A percentile compares a stretch with the other conserved stretches of the same genome.
Conservation (phyloP, 1,140 invertebrate species). For the Temnothorax curvispinosus region DNA sequence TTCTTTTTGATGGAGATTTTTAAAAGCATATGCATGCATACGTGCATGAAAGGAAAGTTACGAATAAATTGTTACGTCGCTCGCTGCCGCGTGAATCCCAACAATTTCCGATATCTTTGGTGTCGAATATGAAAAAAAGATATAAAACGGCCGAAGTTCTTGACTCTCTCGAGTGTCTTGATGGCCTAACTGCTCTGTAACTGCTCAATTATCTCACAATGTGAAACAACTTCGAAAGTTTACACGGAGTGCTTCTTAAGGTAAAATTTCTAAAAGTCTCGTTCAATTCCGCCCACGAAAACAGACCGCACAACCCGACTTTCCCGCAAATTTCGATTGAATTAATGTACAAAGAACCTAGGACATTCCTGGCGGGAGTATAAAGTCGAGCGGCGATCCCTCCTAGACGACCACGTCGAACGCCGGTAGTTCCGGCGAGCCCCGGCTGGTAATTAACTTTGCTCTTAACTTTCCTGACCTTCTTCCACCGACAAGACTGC, state of each 20-base stretch:
- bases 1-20: neutral
- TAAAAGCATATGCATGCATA: neutral
- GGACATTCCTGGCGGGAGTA: neutral
- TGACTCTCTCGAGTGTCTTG: neutral
- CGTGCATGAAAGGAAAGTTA: neutral
- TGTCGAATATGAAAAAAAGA: neutral
- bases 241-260: neutral
- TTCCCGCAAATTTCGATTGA: neutral
- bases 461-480: slow-evolving; percentile 52
- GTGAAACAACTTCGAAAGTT: neutral
- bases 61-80: neutral
- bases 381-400: slow-evolving; percentile 24
- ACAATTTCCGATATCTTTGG: neutral
- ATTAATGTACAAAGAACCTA: neutral
- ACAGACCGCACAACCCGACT: neutral
- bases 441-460: slow-evolving; percentile 58
- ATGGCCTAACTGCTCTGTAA: neutral
- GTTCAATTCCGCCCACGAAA: neutral
- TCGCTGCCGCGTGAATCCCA: neutral
- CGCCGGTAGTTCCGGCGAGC: slow-evolving; percentile 39
- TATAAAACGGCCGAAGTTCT: neutral
- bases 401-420: slow-evolving; percentile 18
- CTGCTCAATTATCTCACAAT: neutral
- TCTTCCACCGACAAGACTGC: neutral
- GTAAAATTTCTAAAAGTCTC: neutral